A percentile compares a stretch with the other conserved stretches of the same genome.
phyloP scores from a whole-genome alignment of 2,797 vertebrate species.

The Choloepus didactylus region DNA sequence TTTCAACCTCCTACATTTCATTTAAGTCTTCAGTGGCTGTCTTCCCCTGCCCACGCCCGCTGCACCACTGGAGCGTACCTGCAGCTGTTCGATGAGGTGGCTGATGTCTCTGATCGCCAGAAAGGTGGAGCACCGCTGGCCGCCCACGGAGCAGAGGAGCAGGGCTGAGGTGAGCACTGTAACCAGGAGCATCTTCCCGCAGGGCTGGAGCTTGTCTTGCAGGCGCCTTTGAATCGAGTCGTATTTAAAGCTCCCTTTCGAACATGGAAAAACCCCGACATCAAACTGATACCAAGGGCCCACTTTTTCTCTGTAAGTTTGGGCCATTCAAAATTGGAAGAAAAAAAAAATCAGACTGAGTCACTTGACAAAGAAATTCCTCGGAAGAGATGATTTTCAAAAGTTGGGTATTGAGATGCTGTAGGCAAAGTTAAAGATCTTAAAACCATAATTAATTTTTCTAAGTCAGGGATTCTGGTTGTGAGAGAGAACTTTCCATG shows the following conservation, averaged over 20 bases:
- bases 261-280: constrained; percentile 87
- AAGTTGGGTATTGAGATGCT: constrained; percentile 67
- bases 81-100: constrained; percentile 32
- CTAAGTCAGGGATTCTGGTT: constrained; percentile 73
- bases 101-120: constrained; percentile 41
- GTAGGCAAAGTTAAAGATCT: constrained; percentile 86
- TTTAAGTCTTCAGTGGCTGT: neutral
- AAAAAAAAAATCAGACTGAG: constrained; percentile 84
- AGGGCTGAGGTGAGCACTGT: constrained; percentile 75
- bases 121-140: rapidly evolving
- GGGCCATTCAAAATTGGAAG: constrained; percentile 79
- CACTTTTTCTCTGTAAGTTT: constrained; percentile 86
- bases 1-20: neutral
- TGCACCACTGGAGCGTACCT: constrained; percentile 49
- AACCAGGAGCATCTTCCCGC: constrained; percentile 84
- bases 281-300: constrained; percentile 87
- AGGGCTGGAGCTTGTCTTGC: constrained; percentile 65
- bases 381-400: constrained; percentile 83
- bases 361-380: constrained; percentile 85
- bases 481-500: constrained; percentile 73
- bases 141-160: constrained; percentile 77
- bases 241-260: constrained; percentile 86
- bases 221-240: constrained; percentile 82
- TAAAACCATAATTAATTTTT: constrained; percentile 62
- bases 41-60: rapidly evolving